Evolutionary conservation across 2,797 vertebrate species (phyloP).

Genomic region (Enteromius anoplus): DNA sequence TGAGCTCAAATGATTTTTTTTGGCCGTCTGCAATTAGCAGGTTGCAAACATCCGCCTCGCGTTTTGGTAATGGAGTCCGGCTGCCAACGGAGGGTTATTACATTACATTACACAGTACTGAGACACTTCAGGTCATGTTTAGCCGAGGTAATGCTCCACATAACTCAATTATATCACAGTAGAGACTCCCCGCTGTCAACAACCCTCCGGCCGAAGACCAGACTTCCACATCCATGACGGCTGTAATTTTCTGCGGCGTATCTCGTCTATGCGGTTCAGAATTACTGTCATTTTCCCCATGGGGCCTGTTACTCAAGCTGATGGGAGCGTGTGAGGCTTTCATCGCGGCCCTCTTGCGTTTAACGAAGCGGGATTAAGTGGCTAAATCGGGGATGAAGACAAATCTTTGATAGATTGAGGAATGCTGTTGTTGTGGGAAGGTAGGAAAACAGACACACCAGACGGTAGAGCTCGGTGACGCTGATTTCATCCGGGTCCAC

Average conservation of each 20-base stretch:
- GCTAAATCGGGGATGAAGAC: constrained; percentile 31
- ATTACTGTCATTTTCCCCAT: constrained; percentile 49
- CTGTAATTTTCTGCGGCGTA: constrained; percentile 32
- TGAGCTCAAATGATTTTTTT: not conserved
- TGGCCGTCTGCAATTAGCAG: not conserved
- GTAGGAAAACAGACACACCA: constrained; percentile 75
- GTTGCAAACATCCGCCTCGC: not conserved
- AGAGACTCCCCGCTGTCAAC: constrained; percentile 25
- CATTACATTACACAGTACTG: constrained; percentile 13
- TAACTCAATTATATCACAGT: constrained; percentile 39
- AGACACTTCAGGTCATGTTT: constrained; percentile 34
- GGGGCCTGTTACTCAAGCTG: constrained; percentile 26
- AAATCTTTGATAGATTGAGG: constrained; percentile 2
- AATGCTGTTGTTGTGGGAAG: constrained; percentile 51
- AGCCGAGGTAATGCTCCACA: not conserved
- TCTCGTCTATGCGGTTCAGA: constrained; percentile 29
- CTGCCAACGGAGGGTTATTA: constrained; percentile 20
- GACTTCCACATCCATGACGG: constrained; percentile 23
- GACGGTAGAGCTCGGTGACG: constrained; percentile 93
- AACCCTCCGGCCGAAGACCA: not conserved
- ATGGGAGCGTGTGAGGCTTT: constrained; percentile 35
- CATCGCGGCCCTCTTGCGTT: constrained; percentile 28
- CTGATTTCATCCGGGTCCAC: constrained; percentile 98
- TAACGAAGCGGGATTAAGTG: constrained; percentile 44
- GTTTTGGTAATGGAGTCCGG: constrained; percentile 14